A percentile compares a stretch with the other conserved stretches of the same genome.
Conservation (phyloP, 2,797 vertebrate species). For the Anguilla obscura region DNA sequence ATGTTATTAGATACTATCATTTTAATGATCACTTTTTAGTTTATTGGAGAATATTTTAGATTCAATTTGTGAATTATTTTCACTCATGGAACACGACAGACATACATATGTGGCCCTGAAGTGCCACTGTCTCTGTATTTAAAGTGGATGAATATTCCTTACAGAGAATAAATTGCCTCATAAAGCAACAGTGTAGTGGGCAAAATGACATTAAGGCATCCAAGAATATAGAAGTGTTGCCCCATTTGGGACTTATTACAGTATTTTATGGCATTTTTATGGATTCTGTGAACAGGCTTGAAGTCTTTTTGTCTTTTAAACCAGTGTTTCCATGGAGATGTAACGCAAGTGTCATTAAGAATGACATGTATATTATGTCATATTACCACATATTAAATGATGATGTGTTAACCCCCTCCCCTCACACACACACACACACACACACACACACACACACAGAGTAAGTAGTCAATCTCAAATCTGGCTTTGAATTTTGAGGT, state of each 20-base stretch:
- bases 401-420: no score
- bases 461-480: background rate
- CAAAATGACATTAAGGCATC: background rate
- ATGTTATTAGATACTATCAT: background rate
- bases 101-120: background rate
- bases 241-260: background rate
- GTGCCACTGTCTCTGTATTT: background rate
- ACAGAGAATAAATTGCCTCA: background rate
- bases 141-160: background rate
- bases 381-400: no score
- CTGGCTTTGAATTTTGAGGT: background rate
- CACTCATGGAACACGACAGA: background rate
- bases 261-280: background rate
- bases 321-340: background rate
- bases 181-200: background rate
- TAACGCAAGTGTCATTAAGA: background rate
- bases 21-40: background rate
- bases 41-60: background rate
- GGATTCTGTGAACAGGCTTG: background rate
- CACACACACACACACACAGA: background rate
- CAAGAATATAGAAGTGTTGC: background rate
- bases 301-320: background rate
- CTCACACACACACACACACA: no score
- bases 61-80: background rate
- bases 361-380: no score